Evolutionary conservation across 1,140 invertebrate genomes (phyloP).

Genomic region (Brachionus koreanus): DNA sequence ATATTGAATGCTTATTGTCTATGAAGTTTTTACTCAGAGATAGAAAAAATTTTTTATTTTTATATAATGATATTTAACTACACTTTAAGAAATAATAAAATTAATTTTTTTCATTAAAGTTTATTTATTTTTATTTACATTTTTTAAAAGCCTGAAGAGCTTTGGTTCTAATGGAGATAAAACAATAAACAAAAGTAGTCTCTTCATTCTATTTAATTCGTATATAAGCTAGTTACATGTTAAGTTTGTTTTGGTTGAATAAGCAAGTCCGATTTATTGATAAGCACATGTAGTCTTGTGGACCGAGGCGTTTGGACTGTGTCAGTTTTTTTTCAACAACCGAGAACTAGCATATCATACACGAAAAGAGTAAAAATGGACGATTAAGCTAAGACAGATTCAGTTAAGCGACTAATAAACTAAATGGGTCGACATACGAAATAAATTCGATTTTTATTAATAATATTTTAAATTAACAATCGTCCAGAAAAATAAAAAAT

Average conservation of each 20-base stretch:
- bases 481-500: background rate
- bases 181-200: too few relatives aligned
- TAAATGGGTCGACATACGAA: conserved; percentile 26
- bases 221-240: background rate
- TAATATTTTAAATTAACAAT: conserved; percentile 13
- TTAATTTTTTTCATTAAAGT: too few relatives aligned
- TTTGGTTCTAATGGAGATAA: too few relatives aligned
- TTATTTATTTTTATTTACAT: too few relatives aligned
- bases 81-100: too few relatives aligned
- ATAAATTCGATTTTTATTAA: conserved; percentile 2
- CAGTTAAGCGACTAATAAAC: conserved; percentile 32
- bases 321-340: background rate
- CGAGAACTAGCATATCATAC: background rate
- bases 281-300: background rate
- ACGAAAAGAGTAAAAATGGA: background rate
- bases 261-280: background rate
- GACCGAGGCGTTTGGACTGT: background rate
- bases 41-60: too few relatives aligned
- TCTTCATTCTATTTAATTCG: too few relatives aligned
- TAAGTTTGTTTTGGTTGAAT: background rate
- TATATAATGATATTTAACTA: too few relatives aligned
- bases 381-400: background rate
- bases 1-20: too few relatives aligned
- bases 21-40: too few relatives aligned
- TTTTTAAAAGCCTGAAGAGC: too few relatives aligned